These are phyloP conservation scores for Tolypeutes matacus DNA, from an alignment of 2,797 vertebrate genomes.

Conservation along the genomic window DNA sequence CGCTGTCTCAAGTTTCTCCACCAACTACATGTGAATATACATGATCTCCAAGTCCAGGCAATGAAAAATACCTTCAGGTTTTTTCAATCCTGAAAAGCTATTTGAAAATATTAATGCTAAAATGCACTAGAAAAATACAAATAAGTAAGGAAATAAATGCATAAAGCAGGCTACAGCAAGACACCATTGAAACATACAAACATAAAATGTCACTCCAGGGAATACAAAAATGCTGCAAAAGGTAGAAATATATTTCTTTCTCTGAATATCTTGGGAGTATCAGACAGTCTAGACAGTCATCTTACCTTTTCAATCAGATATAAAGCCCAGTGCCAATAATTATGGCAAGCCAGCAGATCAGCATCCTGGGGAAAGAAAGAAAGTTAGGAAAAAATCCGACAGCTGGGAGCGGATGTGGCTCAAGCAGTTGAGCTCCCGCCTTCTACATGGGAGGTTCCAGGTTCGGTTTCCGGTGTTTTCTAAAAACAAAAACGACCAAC, in stretches of 20 bases:
- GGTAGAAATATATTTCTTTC: fast-evolving
- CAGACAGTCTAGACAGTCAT: fast-evolving
- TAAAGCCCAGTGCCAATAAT: slow-evolving; percentile 98
- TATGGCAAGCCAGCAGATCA: slow-evolving; percentile 95
- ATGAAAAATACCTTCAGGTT: fast-evolving
- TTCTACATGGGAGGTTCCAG: too few relatives aligned
- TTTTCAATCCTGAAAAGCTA: background rate
- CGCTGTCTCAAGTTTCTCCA: too few relatives aligned
- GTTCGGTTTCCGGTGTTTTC: too few relatives aligned
- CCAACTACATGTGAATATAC: fast-evolving
- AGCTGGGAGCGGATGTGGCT: too few relatives aligned
- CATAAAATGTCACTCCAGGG: fast-evolving
- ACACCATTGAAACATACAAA: fast-evolving
- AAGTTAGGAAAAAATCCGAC: background rate
- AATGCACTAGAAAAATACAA: too few relatives aligned
- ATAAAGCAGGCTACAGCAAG: background rate
- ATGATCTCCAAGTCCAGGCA: fast-evolving
- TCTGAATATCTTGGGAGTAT: fast-evolving
- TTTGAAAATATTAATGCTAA: fast-evolving
- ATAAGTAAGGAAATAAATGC: too few relatives aligned
- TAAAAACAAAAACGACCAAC: too few relatives aligned
- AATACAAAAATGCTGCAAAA: fast-evolving
- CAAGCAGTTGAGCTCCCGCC: too few relatives aligned
- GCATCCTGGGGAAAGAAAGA: slow-evolving; percentile 87
- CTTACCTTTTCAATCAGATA: slow-evolving; percentile 96